phyloP scores from a whole-genome alignment of 2,797 vertebrate species.

The Hephaestus fuliginosus region DNA sequence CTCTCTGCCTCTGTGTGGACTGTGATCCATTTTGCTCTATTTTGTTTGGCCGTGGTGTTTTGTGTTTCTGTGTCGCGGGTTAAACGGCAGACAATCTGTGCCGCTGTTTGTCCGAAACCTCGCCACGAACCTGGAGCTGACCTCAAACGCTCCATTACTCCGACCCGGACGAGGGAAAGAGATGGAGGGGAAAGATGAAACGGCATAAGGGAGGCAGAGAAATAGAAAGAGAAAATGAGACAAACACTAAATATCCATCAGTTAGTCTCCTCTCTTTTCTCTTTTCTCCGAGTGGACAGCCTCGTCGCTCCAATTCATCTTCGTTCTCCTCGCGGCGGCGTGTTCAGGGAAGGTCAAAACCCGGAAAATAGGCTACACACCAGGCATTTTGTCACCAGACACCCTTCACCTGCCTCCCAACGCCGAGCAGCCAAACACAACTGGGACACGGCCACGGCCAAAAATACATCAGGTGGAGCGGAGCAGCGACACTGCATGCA shows the following conservation, averaged over 20 bases:
- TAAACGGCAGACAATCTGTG: constrained; percentile 43
- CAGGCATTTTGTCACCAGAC: constrained; percentile 69
- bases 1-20: constrained; percentile 2
- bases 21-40: constrained; percentile 40
- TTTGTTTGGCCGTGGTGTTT: constrained; percentile 32
- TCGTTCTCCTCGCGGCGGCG: constrained; percentile 64
- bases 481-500: constrained; percentile 24
- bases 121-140: constrained; percentile 20
- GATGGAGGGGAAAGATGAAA: constrained; percentile 11
- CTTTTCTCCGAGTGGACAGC: constrained; percentile 38
- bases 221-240: constrained; percentile 43
- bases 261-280: constrained; percentile 7
- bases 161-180: neutral
- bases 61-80: constrained; percentile 51
- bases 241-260: constrained; percentile 48
- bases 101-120: constrained; percentile 40
- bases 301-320: constrained; percentile 66
- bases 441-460: constrained; percentile 60
- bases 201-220: neutral
- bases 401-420: constrained; percentile 72
- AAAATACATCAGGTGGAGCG: constrained; percentile 63
- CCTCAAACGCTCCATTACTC: constrained; percentile 59
- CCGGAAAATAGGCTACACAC: constrained; percentile 75
- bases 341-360: constrained; percentile 73
- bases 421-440: constrained; percentile 60